These are phyloP conservation scores for Dyspetes luteomarginatus DNA, from an alignment of 2,888 invertebrate genomes.

Conservation along the genomic window DNA sequence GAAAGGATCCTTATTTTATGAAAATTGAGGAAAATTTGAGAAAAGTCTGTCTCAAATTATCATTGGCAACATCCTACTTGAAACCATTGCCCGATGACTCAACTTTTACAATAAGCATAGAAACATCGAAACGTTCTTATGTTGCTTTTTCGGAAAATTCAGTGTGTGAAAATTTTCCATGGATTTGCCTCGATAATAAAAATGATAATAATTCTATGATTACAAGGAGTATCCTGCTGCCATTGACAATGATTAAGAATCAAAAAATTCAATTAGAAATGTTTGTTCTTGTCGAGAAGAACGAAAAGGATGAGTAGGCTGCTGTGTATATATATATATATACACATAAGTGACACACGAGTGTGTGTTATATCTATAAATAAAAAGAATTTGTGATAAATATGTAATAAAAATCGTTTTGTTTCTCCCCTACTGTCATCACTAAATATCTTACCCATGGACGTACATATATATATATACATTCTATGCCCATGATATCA, in stretches of 20 bases:
- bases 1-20: conserved; percentile 86
- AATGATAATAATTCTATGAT: conserved; percentile 75
- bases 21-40: conserved; percentile 87
- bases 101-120: conserved; percentile 86
- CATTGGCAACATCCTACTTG: conserved; percentile 84
- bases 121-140: conserved; percentile 86
- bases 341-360: too few relatives aligned
- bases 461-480: too few relatives aligned
- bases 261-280: conserved; percentile 80
- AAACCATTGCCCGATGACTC: conserved; percentile 84
- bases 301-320: not conserved
- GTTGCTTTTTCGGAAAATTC: conserved; percentile 85
- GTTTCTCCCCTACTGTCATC: too few relatives aligned
- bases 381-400: too few relatives aligned
- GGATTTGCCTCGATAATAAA: conserved; percentile 81
- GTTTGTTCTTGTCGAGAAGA: conserved; percentile 72
- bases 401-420: too few relatives aligned
- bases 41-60: conserved; percentile 86
- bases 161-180: conserved; percentile 84
- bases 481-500: too few relatives aligned
- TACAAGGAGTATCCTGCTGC: too few relatives aligned
- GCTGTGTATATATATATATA: not conserved
- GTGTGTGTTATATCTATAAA: too few relatives aligned
- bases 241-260: conserved; percentile 82
- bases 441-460: too few relatives aligned